Percentiles rank a stretch among this genome's conserved stretches.
These are phyloP conservation scores for Orientallactaga bullata DNA, from an alignment of 2,113 vertebrate species.

Conservation along the genomic window DNA sequence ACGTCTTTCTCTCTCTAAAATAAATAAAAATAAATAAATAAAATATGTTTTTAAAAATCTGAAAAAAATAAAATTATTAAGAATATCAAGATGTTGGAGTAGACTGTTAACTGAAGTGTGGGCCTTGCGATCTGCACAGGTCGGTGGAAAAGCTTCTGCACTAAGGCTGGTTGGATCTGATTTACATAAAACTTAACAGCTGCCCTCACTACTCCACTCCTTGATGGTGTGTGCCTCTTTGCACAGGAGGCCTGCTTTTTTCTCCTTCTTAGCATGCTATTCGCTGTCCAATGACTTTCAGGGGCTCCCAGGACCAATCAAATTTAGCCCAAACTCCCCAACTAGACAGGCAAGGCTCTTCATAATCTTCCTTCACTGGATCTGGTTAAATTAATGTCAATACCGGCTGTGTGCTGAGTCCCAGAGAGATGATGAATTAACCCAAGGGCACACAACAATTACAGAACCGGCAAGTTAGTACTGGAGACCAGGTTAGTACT, in stretches of 20 bases:
- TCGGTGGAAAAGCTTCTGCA: too few species aligned
- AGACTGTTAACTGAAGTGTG: background rate
- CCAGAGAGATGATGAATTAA: slow-evolving; percentile 6
- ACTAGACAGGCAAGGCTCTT: slow-evolving; percentile 17
- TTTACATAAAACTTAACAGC: background rate
- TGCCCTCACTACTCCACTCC: background rate
- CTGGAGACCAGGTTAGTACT: too few species aligned
- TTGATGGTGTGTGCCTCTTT: background rate
- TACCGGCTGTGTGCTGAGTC: background rate
- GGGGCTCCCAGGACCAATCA: background rate
- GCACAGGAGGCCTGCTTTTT: background rate
- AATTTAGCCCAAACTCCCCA: background rate
- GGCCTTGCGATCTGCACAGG: background rate
- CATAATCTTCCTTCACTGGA: background rate
- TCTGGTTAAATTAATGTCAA: slow-evolving; percentile 16
- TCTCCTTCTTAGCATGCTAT: background rate
- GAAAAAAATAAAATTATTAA: too few species aligned
- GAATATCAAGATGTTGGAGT: background rate
- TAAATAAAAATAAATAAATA: too few species aligned
- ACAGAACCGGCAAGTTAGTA: background rate
- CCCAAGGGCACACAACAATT: background rate
- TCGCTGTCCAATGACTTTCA: background rate
- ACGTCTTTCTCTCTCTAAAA: too few species aligned
- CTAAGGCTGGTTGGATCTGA: background rate
- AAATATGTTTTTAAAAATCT: too few species aligned